These are phyloP conservation scores for Dasyornis broadbenti DNA, from an alignment of 2,113 vertebrate genomes.

Conservation along the genomic window DNA sequence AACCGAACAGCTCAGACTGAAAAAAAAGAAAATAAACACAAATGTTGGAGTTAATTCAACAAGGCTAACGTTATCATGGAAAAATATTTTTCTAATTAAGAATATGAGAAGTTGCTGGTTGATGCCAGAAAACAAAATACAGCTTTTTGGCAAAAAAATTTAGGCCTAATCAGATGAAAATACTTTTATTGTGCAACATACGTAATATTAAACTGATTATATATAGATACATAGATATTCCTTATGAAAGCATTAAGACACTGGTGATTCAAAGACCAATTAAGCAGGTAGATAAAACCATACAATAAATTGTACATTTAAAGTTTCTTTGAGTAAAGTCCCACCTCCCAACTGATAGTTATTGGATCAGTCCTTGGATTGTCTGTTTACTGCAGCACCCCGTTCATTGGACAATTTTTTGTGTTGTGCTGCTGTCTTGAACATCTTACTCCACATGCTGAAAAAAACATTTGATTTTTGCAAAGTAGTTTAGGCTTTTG, in stretches of 20 bases:
- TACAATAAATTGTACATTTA: not conserved
- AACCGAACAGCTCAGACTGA: not conserved
- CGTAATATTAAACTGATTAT: not conserved
- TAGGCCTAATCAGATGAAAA: not conserved
- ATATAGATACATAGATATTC: not conserved
- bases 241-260: not conserved
- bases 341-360: not conserved
- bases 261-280: not conserved
- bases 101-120: not conserved
- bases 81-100: conserved; percentile 61
- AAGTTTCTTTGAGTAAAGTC: not conserved
- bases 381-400: not conserved
- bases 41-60: not conserved
- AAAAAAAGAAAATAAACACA: not conserved
- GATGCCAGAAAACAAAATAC: conserved; percentile 35
- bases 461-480: not conserved
- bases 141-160: not conserved
- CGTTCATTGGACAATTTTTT: not conserved
- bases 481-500: not conserved
- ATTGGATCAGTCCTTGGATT: not conserved
- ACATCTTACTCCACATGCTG: not conserved
- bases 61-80: not conserved
- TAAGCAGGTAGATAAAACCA: not conserved
- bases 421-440: not conserved
- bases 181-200: not conserved